Percentiles rank a stretch among this genome's conserved stretches.
Evolutionary conservation across 2,888 invertebrate species (phyloP).

Genomic region (Ctenicera cuprea): DNA sequence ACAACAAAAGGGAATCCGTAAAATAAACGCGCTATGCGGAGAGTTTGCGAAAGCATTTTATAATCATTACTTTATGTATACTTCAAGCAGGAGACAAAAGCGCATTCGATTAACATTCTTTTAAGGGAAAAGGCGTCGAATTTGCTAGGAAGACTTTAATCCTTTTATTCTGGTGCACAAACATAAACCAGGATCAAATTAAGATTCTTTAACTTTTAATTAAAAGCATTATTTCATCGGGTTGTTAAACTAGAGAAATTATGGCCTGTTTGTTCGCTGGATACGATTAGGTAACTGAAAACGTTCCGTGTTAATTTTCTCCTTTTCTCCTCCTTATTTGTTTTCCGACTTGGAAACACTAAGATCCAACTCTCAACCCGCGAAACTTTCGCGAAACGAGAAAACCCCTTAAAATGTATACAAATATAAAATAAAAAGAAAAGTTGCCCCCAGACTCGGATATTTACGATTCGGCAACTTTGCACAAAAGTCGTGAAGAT

Average conservation of each 20-base stretch:
- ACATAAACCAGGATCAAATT: conserved; percentile 67
- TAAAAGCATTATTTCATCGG: conserved; percentile 68
- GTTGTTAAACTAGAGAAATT: conserved; percentile 63
- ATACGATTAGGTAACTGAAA: conserved; percentile 63
- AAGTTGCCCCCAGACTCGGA: neutral
- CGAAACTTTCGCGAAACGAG: conserved; percentile 20
- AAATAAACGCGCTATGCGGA: conserved; percentile 37
- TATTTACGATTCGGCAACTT: conserved; percentile 9
- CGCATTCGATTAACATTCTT: conserved; percentile 63
- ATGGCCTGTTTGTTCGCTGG: conserved; percentile 62
- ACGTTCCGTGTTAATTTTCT: conserved; percentile 61
- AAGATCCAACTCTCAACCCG: neutral
- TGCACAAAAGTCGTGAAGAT: neutral
- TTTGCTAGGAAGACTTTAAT: conserved; percentile 60
- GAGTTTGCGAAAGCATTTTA: conserved; percentile 44
- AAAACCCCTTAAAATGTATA: conserved; percentile 23
- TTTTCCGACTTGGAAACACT: conserved; percentile 47
- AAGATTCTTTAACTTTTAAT: conserved; percentile 70
- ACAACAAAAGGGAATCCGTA: conserved; percentile 41
- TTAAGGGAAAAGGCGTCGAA: conserved; percentile 52
- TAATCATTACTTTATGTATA: conserved; percentile 58
- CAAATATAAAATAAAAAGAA: conserved; percentile 23
- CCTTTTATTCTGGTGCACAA: conserved; percentile 65
- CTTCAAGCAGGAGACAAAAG: conserved; percentile 59
- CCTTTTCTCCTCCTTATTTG: conserved; percentile 56